Percentiles rank a stretch among this genome's conserved stretches.
Conservation (phyloP, 2,888 invertebrate species). For the Dichetophora obliterata region DNA sequence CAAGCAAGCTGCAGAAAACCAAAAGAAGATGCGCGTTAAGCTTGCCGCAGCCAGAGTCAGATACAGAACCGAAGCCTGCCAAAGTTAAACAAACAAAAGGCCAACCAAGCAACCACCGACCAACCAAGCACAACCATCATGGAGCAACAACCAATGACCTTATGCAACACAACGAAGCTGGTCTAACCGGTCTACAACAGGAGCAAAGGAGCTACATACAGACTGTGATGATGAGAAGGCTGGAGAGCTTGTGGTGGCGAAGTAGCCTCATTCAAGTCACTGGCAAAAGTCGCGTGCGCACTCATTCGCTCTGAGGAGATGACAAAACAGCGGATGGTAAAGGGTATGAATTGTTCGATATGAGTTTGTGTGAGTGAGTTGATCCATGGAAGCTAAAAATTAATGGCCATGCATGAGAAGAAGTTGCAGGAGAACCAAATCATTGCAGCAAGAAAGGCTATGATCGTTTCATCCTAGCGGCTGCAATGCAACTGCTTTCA, state of each 20-base stretch:
- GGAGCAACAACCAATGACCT: slow-evolving; percentile 24
- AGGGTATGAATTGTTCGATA: background rate
- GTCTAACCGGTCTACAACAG: slow-evolving; percentile 17
- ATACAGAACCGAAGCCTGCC: background rate
- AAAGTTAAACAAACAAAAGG: slow-evolving; percentile 1
- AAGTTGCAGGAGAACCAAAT: slow-evolving; percentile 11
- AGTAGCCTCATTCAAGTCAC: slow-evolving; percentile 17
- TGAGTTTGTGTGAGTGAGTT: slow-evolving; percentile 19
- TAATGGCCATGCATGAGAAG: background rate
- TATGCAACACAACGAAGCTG: slow-evolving; percentile 25
- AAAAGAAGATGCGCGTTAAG: background rate
- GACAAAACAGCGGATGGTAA: slow-evolving; percentile 15
- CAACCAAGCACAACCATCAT: background rate
- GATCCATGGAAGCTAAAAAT: slow-evolving; percentile 19
- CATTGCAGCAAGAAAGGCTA: background rate
- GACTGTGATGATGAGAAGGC: background rate
- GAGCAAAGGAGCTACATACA: background rate
- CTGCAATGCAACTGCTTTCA: background rate
- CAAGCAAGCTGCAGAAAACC: slow-evolving; percentile 15
- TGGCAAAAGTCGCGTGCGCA: slow-evolving; percentile 14
- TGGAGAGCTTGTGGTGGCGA: background rate
- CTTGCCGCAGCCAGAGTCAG: background rate
- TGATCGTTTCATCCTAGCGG: background rate
- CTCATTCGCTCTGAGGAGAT: background rate
- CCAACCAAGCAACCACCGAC: slow-evolving; percentile 9